Evolutionary conservation across 2,888 invertebrate genomes (phyloP), one percentile per base, ranked within the genome.

Genomic region (Clitarchus hookeri): DNA sequence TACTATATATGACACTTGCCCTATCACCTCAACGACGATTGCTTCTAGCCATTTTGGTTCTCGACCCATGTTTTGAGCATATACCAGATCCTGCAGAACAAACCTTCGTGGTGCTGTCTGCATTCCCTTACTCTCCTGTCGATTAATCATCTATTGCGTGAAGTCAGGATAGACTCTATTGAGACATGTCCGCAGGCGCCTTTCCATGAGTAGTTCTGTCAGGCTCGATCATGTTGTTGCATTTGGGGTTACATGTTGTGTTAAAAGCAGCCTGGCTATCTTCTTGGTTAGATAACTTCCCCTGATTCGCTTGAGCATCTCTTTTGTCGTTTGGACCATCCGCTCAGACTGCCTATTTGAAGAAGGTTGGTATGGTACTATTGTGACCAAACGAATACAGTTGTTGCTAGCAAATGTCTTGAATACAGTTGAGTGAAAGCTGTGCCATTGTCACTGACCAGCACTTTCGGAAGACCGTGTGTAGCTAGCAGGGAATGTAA

Each of bases 301-400:
- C 19, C 16, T 19, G 8, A 65, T 65, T 82, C 86, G 88, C 77
- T 86, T 86, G 8, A 89, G 26, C 8, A 80, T 44, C 16, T 87
- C 84, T 87, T 89, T 88, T 0, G 88, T 85, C 12, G 89, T 88
- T 86, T 89, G 88, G 16, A 90, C 89, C n/a, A 86, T 84, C 44
- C 89, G 84, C 86, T 90, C 88, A 53, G 89, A 89, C 86, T 88
- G 89, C 36, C 89, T 89, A 87, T 89, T 90, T 19, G 89, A 85
- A 11, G 88, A 80, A 82, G 89, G 89, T 84, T 89, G 87, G 84
- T 88, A 88, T 77, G 89, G 89, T 36, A 89, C 88, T 26, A 87
- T 85, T 77, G 86, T 87, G 44, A 85, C 85, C 54, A 84, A 87
- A 80, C 87, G 78, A 53, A 89, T 88, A 23, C 88, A 88, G 85